Evolutionary conservation across 1,140 invertebrate genomes (phyloP).

Genomic region (Formica selysi): DNA sequence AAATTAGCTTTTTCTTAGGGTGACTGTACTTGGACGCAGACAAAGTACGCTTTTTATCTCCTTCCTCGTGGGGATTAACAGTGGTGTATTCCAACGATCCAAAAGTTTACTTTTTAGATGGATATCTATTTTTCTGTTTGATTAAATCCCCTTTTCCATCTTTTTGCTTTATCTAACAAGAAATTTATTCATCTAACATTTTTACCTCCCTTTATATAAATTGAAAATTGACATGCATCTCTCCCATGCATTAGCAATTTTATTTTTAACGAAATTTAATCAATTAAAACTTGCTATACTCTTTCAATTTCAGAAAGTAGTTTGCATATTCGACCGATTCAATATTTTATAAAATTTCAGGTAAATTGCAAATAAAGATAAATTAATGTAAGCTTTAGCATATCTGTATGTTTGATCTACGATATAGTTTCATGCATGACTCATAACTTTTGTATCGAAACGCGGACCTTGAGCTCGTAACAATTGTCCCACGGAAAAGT

Average conservation of each 20-base stretch:
- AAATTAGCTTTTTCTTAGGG: conserved; percentile 57
- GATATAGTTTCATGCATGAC: conserved; percentile 9
- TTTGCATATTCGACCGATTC: background rate
- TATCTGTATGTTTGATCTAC: conserved; percentile 12
- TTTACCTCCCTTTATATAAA: background rate
- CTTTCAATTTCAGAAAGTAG: background rate
- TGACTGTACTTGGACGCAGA: conserved; percentile 39
- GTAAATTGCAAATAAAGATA: background rate
- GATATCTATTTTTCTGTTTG: conserved; percentile 36
- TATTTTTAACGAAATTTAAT: background rate
- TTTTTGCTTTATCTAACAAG: background rate
- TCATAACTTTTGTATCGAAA: conserved; percentile 31
- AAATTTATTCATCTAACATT: conserved; percentile 1
- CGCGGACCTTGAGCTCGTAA: conserved; percentile 19
- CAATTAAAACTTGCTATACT: background rate
- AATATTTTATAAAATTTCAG: background rate
- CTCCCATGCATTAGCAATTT: background rate
- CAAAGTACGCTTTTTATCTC: conserved; percentile 49
- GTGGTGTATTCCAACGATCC: conserved; percentile 34
- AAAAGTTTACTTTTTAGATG: conserved; percentile 33
- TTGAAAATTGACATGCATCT: background rate
- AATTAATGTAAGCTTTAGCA: conserved; percentile 23
- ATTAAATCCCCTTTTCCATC: conserved; percentile 26
- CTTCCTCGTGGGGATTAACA: conserved; percentile 17
- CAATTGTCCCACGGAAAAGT: conserved; percentile 34